Conservation (phyloP, 2,797 vertebrate species). For the Muraenolepis orangiensis region DNA sequence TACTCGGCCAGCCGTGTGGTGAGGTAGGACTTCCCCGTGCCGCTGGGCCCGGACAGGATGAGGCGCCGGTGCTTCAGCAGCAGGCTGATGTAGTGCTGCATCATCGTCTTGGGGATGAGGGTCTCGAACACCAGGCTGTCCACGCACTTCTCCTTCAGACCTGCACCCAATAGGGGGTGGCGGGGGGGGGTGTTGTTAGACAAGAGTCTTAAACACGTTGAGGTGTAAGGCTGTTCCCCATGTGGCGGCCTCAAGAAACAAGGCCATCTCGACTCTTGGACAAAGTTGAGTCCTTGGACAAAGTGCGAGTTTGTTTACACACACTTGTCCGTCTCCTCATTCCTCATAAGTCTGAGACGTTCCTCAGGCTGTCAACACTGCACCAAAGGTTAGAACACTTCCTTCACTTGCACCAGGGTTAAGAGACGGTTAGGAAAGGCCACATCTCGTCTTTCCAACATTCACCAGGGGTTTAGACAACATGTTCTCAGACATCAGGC, state of each 20-base stretch:
- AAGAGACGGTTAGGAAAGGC: neutral
- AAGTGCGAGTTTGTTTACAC: neutral
- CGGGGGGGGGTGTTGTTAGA: neutral
- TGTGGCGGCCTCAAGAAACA: neutral
- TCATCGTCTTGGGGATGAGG: constrained; percentile 96
- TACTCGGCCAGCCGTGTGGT: constrained; percentile 92
- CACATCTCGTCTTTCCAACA: neutral
- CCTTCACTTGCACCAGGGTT: neutral
- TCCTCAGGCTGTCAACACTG: neutral
- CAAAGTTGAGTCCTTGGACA: neutral
- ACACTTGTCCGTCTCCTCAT: neutral
- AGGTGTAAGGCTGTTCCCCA: neutral
- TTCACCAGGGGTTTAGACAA: neutral
- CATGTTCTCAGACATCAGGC: neutral
- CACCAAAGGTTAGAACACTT: neutral
- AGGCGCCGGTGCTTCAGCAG: constrained; percentile 94
- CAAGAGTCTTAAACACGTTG: neutral
- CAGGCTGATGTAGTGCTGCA: constrained; percentile 97
- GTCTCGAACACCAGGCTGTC: constrained; percentile 97
- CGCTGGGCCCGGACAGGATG: constrained; percentile 92
- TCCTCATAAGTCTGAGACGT: neutral
- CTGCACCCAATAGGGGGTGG: constrained; percentile 58
- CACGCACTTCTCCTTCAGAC: constrained; percentile 95
- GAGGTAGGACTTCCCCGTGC: constrained; percentile 95
- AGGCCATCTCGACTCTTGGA: neutral